phyloP scores from a whole-genome alignment of 2,113 vertebrate species.

The Plecotus auritus region DNA sequence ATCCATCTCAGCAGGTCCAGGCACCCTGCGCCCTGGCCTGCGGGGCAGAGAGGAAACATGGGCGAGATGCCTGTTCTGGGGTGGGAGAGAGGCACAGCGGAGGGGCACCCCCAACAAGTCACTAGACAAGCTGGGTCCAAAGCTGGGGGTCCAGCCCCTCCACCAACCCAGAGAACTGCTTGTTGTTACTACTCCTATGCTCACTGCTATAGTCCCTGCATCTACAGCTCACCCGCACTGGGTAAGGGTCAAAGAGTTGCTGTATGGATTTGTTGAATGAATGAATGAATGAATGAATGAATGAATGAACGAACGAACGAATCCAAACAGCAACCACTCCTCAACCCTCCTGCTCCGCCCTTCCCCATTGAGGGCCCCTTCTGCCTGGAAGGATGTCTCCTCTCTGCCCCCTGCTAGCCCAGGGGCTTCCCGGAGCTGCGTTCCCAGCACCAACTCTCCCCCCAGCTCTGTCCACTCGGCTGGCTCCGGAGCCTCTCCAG shows the following conservation, averaged over 20 bases:
- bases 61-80: accelerated
- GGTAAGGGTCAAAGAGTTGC: neutral
- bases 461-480: neutral
- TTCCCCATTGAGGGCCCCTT: neutral
- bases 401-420: neutral
- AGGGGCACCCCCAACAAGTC: neutral
- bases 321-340: neutral
- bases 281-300: neutral
- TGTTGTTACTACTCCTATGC: accelerated
- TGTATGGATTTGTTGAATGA: neutral
- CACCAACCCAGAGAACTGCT: neutral
- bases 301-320: neutral
- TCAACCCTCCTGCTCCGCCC: neutral
- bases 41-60: neutral
- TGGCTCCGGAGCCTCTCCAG: neutral
- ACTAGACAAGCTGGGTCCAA: accelerated
- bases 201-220: neutral
- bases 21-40: neutral
- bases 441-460: neutral
- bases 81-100: neutral
- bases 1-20: neutral
- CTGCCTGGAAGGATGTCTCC: neutral
- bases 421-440: neutral
- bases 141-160: neutral
- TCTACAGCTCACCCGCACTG: neutral